Percentiles rank a stretch among this genome's conserved stretches.
phyloP scores from a whole-genome alignment of 2,797 vertebrate species.

The Lateolabrax maculatus region DNA sequence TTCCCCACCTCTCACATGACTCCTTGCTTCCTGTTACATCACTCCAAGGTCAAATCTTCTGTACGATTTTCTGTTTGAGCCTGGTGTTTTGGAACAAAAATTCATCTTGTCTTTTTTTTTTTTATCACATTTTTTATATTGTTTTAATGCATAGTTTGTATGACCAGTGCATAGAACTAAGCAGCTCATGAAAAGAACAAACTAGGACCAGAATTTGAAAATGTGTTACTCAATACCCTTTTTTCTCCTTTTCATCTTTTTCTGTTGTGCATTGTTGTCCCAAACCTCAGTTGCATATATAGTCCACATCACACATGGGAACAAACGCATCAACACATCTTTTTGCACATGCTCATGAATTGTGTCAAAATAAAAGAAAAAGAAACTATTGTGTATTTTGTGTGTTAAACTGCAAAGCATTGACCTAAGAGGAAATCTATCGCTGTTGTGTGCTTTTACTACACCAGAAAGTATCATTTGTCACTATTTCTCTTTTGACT shows the following conservation, averaged over 20 bases:
- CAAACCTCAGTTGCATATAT: constrained; percentile 22
- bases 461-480: not conserved
- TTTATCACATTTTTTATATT: not conserved
- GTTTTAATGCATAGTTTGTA: not conserved
- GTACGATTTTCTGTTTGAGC: constrained; percentile 2
- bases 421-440: not conserved
- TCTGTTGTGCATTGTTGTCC: constrained; percentile 12
- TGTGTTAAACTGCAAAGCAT: constrained; percentile 2
- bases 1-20: constrained; percentile 12
- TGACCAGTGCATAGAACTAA: constrained; percentile 8
- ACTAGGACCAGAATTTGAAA: not conserved
- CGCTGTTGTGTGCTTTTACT: not conserved
- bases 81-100: constrained; percentile 24
- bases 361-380: constrained; percentile 28
- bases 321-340: constrained; percentile 18
- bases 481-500: not conserved
- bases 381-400: not conserved
- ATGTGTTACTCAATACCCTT: not conserved
- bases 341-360: constrained; percentile 10
- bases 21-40: constrained; percentile 33
- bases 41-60: constrained; percentile 28
- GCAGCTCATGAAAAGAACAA: constrained; percentile 12
- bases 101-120: constrained; percentile 11
- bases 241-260: not conserved
- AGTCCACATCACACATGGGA: constrained; percentile 1